phyloP scores from a whole-genome alignment of 2,888 invertebrate species.

The Empis stercorea region DNA sequence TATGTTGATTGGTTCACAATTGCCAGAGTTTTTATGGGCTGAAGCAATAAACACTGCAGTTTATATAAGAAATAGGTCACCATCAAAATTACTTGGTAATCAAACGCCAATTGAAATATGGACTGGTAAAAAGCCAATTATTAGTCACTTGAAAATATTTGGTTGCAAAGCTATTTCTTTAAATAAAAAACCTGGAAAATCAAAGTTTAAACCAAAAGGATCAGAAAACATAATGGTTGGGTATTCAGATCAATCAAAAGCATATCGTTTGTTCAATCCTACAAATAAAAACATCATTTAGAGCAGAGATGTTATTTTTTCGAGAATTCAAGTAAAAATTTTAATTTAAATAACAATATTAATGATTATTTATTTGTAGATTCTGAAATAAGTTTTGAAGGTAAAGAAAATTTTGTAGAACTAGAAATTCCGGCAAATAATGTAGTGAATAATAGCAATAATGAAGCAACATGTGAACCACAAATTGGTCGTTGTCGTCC shows the following conservation, averaged over 20 bases:
- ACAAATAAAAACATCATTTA: no score
- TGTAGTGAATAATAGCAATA: no score
- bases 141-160: constrained; percentile 9
- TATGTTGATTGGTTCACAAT: constrained; percentile 5
- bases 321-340: no score
- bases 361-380: no score
- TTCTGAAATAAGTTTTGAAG: no score
- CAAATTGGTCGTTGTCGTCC: constrained; percentile 11
- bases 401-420: no score
- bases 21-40: constrained; percentile 9
- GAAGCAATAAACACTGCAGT: constrained; percentile 9
- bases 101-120: constrained; percentile 10
- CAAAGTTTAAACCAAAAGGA: constrained; percentile 8
- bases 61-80: constrained; percentile 9
- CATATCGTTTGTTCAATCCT: constrained; percentile 5
- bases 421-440: no score
- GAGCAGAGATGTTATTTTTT: no score
- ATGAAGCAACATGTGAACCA: no score
- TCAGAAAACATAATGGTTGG: constrained; percentile 9
- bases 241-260: constrained; percentile 1
- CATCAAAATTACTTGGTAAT: constrained; percentile 4
- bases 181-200: constrained; percentile 4
- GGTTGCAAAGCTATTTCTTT: constrained; percentile 6
- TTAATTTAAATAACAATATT: no score
- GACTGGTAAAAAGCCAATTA: constrained; percentile 8